Base-by-base conservation (phyloP, 2,888 invertebrate genomes). In the Cerceris rybyensis region DNA sequence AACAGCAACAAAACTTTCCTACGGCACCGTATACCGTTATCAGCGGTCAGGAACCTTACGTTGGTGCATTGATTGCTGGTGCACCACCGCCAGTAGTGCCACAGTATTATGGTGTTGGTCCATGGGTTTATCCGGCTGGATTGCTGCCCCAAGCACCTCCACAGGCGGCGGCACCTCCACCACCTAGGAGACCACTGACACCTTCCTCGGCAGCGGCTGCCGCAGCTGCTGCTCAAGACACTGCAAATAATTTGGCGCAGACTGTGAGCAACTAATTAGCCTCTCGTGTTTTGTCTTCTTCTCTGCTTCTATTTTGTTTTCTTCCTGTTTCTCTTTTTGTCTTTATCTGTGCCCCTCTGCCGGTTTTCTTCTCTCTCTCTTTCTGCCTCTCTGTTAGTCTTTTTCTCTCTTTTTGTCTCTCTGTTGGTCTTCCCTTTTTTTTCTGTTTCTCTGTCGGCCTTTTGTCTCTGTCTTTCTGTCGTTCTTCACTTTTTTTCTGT, bases 101-200 rank as follows among this genome's bases (percentile, higher is more conserved):
- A 67, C 98, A 98, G 90, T 98, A 98, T 94, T 98, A 98, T 93
- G 97, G 97, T 73, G 96, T 98, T 84, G 96, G 96, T 64, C 98
- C 98, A 43, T 98, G 98, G 98, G 97, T 98, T 90, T 98, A 98
- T 93, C 98, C 98, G 55, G 95, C 96, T 59, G 95, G 96, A 91
- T 93, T 96, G 87, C 94, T 96, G 89, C 96, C 96, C 86, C 96
- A 95, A 88, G 93, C 92, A 61, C 92, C 92, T 39, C 94, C 94
- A 71, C 93, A 94, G 90, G 94, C 94, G 84, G 94, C 94, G 85
- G 91, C 92, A 92, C 94, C 91, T 92, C 95, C 89, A 46, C 93
- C 88, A 65, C 93, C 88, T 86, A 94, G 97, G 81, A 94, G 97
- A 91, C 97, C 97, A 82, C 94, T 97, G 86, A 96, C 97, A 81